A percentile compares a stretch with the other conserved stretches of the same genome.
These are phyloP conservation scores for Channallabes apus DNA, from an alignment of 2,797 vertebrate genomes.

Conservation along the genomic window DNA sequence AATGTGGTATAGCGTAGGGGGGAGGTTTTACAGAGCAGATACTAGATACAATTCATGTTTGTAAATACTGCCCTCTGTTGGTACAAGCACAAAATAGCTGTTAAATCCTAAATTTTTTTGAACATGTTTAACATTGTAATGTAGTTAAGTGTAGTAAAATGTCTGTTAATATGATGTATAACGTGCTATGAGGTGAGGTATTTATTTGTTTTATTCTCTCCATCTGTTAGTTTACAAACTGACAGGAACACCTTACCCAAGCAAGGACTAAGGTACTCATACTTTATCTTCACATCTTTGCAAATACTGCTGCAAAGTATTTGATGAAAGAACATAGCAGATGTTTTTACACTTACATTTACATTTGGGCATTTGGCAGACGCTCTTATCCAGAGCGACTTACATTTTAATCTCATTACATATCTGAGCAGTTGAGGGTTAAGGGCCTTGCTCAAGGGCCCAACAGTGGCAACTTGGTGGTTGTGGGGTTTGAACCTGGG, in stretches of 20 bases:
- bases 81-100: neutral
- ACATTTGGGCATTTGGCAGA: too few species aligned
- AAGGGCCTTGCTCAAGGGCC: too few species aligned
- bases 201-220: conserved; percentile 49
- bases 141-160: neutral
- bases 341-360: too few species aligned
- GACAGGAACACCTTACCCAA: conserved; percentile 94
- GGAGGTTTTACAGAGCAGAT: neutral
- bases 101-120: neutral
- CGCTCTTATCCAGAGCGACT: too few species aligned
- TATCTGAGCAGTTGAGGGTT: too few species aligned
- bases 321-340: too few species aligned
- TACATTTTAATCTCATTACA: too few species aligned
- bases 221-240: conserved; percentile 76
- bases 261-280: conserved; percentile 89
- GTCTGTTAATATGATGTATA: conserved; percentile 10
- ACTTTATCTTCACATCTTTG: conserved; percentile 14
- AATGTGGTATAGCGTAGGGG: neutral
- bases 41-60: neutral
- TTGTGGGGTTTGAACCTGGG: too few species aligned
- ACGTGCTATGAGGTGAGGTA: conserved; percentile 1
- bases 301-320: too few species aligned
- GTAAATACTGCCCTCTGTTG: conserved; percentile 46
- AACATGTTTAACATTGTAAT: neutral
- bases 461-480: too few species aligned